phyloP scores from a whole-genome alignment of 2,797 vertebrate species.

The Nannoperca australis region DNA sequence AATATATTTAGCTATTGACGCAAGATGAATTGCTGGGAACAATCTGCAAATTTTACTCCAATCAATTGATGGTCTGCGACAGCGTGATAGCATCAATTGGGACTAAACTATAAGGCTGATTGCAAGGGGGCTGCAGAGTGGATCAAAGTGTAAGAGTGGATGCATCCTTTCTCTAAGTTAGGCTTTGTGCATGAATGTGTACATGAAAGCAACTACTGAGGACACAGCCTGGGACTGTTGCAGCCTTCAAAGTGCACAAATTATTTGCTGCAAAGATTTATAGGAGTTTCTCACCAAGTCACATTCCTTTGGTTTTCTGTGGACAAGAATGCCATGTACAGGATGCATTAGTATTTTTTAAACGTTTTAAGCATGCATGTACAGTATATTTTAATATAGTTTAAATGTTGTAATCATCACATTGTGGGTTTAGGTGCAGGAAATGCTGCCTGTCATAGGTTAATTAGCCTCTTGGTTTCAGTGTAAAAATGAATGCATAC shows the following conservation, averaged over 20 bases:
- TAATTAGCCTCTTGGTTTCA: neutral
- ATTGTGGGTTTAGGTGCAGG: constrained; percentile 2
- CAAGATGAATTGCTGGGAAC: constrained; percentile 23
- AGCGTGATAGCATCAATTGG: neutral
- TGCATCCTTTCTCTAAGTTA: neutral
- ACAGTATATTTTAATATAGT: neutral
- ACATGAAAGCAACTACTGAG: neutral
- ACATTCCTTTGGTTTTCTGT: too few species aligned
- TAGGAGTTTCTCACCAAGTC: neutral
- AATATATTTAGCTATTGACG: constrained; percentile 42
- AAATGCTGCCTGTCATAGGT: neutral
- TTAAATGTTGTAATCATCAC: neutral
- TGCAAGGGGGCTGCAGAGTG: constrained; percentile 11
- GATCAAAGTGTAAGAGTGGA: neutral
- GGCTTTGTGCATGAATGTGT: neutral
- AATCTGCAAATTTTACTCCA: constrained; percentile 15
- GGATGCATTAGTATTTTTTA: neutral
- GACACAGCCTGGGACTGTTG: neutral
- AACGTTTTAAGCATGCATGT: neutral
- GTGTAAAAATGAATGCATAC: constrained; percentile 63
- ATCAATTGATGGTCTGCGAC: constrained; percentile 19
- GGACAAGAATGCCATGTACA: neutral
- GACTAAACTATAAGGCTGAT: neutral
- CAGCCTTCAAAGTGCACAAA: neutral
- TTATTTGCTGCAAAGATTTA: constrained; percentile 11